Conservation (phyloP, 2,113 vertebrate species). For the Myotis yumanensis region DNA sequence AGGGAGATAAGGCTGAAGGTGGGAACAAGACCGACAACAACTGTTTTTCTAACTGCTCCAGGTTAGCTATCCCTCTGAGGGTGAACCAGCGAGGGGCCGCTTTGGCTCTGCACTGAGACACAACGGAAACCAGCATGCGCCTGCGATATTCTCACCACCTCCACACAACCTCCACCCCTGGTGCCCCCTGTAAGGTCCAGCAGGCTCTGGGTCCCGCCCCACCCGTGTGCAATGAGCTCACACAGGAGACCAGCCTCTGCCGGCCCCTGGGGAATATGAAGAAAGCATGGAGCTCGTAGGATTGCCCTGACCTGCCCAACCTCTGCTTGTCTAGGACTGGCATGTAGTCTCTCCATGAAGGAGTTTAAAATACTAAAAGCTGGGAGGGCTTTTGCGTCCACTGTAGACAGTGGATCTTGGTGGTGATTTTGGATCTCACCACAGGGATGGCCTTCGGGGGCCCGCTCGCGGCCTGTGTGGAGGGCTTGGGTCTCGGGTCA, state of each 20-base stretch:
- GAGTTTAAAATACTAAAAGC: neutral
- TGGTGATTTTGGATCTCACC: neutral
- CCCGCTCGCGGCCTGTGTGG: neutral
- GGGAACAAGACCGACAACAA: neutral
- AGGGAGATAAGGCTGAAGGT: neutral
- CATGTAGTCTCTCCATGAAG: neutral
- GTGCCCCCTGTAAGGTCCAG: neutral
- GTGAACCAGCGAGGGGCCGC: neutral
- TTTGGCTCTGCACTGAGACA: neutral
- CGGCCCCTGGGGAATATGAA: accelerated
- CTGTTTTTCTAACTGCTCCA: neutral
- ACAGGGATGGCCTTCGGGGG: neutral
- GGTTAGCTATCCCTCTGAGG: neutral
- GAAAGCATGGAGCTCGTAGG: neutral
- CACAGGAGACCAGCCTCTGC: too few relatives aligned
- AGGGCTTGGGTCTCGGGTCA: neutral
- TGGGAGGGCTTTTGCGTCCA: constrained; percentile 53
- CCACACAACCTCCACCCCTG: neutral
- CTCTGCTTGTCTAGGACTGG: neutral
- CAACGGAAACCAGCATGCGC: neutral
- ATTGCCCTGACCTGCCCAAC: accelerated
- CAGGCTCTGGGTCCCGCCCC: neutral
- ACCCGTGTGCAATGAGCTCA: neutral
- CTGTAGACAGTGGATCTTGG: neutral
- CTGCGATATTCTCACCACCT: neutral